Conservation (phyloP, 2,113 vertebrate genomes). For the Psittacula cyanocephala region DNA sequence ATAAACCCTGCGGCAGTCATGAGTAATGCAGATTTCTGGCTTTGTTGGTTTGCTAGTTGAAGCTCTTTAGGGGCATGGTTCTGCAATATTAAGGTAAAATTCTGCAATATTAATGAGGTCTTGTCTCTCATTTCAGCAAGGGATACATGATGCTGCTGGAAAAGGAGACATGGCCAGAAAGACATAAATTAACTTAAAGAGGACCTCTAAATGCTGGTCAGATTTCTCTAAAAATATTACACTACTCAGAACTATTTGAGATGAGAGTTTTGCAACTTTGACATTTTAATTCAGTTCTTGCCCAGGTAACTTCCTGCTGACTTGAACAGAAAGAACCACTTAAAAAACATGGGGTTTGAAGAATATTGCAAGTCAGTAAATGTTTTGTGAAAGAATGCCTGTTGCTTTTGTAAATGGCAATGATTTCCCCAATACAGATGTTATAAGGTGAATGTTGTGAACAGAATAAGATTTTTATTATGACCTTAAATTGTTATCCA, state of each 20-base stretch:
- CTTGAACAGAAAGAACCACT: not conserved
- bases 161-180: not conserved
- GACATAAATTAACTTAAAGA: not conserved
- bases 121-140: not conserved
- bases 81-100: not conserved
- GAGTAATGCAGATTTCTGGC: not conserved
- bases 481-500: not conserved
- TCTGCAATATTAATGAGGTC: not conserved
- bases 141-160: not conserved
- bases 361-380: not conserved
- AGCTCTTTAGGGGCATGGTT: not conserved
- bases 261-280: not conserved
- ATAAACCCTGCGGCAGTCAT: not conserved
- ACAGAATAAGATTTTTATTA: constrained; percentile 1
- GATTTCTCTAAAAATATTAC: not conserved
- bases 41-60: not conserved
- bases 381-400: not conserved
- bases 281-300: not conserved
- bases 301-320: not conserved
- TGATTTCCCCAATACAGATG: not conserved
- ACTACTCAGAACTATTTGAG: not conserved
- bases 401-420: not conserved
- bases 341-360: not conserved
- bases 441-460: not conserved
- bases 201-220: not conserved